Percentiles rank a stretch among this genome's conserved stretches.
Evolutionary conservation across 2,113 vertebrate species (phyloP).

Genomic region (Seriola rivoliana): DNA sequence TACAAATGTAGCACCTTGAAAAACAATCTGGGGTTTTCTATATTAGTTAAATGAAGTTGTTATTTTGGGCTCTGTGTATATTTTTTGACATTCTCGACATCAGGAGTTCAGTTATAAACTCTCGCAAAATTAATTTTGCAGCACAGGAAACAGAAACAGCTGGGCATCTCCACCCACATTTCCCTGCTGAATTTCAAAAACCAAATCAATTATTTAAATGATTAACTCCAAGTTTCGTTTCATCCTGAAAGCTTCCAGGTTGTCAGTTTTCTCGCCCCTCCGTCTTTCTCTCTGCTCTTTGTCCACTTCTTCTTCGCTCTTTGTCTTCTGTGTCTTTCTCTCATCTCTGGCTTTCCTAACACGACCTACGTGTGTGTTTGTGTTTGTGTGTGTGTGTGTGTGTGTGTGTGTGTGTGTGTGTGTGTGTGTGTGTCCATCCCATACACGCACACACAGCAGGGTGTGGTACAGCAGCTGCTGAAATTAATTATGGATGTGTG

Average conservation of each 20-base stretch:
- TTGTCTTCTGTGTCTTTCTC: background rate
- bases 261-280: background rate
- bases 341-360: background rate
- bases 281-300: background rate
- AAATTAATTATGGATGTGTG: constrained; percentile 40
- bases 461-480: constrained; percentile 40
- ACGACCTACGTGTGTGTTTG: background rate
- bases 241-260: background rate
- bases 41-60: background rate
- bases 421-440: background rate
- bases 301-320: background rate
- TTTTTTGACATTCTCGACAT: background rate
- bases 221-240: background rate
- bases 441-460: background rate
- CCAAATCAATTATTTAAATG: constrained; percentile 15
- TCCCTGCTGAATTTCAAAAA: constrained; percentile 5
- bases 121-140: constrained; percentile 6
- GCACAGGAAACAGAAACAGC: constrained; percentile 22
- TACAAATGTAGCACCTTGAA: background rate
- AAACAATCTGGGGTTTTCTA: background rate
- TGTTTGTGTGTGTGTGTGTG: no score
- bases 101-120: background rate
- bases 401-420: constrained; percentile 4
- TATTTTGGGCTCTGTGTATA: no score
- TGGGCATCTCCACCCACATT: background rate